A percentile compares a stretch with the other conserved stretches of the same genome.
These are phyloP conservation scores for Baryphthengus martii DNA, from an alignment of 2,113 vertebrate genomes.

Conservation along the genomic window DNA sequence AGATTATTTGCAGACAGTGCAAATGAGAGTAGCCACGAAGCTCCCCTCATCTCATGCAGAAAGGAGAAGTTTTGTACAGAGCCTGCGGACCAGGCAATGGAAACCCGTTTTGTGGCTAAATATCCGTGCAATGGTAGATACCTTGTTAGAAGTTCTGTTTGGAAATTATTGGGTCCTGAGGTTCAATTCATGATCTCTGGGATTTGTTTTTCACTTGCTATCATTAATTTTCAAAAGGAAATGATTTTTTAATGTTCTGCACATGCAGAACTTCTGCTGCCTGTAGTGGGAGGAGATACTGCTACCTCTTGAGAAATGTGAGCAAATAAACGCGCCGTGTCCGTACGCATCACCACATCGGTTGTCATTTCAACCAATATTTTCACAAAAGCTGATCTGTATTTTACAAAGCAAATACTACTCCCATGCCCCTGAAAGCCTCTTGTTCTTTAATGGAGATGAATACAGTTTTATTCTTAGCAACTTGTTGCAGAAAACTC, in stretches of 20 bases:
- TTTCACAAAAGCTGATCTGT: not conserved
- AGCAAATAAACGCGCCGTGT: not conserved
- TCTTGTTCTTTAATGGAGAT: not conserved
- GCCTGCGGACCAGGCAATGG: not conserved
- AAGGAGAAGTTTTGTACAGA: not conserved
- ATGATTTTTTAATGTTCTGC: not conserved
- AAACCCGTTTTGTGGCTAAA: not conserved
- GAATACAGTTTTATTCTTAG: slow-evolving; percentile 20
- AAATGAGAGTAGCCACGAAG: not conserved
- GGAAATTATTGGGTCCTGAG: not conserved
- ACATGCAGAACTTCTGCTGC: not conserved
- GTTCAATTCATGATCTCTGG: not conserved
- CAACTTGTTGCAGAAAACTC: not conserved
- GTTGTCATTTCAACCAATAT: not conserved
- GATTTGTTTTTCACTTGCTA: not conserved
- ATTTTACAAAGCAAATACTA: not conserved
- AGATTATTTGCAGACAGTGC: not conserved
- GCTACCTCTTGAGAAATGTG: not conserved
- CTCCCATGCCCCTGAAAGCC: not conserved
- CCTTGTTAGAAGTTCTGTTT: not conserved
- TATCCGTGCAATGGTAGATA: not conserved
- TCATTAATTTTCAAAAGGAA: not conserved
- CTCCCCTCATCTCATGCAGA: not conserved
- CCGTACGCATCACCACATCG: not conserved
- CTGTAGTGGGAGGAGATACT: not conserved